phyloP scores from a whole-genome alignment of 2,797 vertebrate species.

The Oryzias sinensis region DNA sequence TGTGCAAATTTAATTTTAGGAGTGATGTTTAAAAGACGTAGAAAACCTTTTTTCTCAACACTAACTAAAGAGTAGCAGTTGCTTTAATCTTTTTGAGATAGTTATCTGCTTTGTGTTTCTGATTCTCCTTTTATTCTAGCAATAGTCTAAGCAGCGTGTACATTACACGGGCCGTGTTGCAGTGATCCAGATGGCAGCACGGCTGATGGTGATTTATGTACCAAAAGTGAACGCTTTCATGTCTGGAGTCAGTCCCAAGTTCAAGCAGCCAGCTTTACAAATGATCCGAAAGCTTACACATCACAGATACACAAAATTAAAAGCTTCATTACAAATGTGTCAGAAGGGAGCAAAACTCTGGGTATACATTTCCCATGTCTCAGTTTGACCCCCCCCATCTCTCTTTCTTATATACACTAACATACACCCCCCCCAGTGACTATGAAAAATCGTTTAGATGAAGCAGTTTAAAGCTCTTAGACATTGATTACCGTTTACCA shows the following conservation, averaged over 20 bases:
- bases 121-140: slow-evolving; percentile 54
- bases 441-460: slow-evolving; percentile 65
- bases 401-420: slow-evolving; percentile 2
- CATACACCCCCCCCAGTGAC: slow-evolving; percentile 1
- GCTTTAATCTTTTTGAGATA: slow-evolving; percentile 30
- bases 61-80: not conserved
- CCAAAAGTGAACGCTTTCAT: slow-evolving; percentile 65
- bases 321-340: slow-evolving; percentile 12
- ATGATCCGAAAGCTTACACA: slow-evolving; percentile 29
- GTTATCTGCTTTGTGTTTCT: slow-evolving; percentile 39
- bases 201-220: slow-evolving; percentile 78
- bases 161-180: slow-evolving; percentile 73
- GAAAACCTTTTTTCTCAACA: slow-evolving; percentile 10
- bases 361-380: too few relatives aligned
- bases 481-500: slow-evolving; percentile 81
- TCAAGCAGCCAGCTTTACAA: slow-evolving; percentile 46
- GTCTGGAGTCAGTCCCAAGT: slow-evolving; percentile 63
- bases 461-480: slow-evolving; percentile 65
- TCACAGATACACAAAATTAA: slow-evolving; percentile 24
- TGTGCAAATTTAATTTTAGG: not conserved
- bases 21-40: not conserved
- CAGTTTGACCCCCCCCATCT: not conserved
- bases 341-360: slow-evolving; percentile 1
- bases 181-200: slow-evolving; percentile 74
- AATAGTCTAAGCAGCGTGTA: slow-evolving; percentile 63